Evolutionary conservation across 1,140 invertebrate species (phyloP), one percentile per base, ranked within the genome.

Genomic region (Lucilia sericata): DNA sequence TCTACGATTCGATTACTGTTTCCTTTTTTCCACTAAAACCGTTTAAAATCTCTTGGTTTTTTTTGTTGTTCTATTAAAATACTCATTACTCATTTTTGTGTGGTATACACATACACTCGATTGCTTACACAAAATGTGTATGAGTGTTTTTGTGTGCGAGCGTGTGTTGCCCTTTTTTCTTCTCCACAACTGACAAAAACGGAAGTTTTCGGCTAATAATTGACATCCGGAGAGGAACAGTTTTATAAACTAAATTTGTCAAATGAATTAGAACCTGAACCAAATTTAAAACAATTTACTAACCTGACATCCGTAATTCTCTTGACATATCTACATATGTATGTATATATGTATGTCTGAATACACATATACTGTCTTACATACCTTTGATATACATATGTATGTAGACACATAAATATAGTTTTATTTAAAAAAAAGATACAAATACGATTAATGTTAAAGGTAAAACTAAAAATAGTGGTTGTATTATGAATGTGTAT

Each of bases 141-240:
- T 76, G 34, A 2, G 10, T 4, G 30, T 30, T 36, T 55, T 5
- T 2, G 74, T 42, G 34, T 76, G 74, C 42, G n/a, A 42, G 74
- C 21, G 19, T 30, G 25, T 30, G 12, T 76, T 10, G 30, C 5
- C 19, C 25, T 30, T 70, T 70, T 70, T 70, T 70, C 8, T 70
- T 12, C 51, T 70, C 65, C n/a, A 21, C n/a, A 70, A 70, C 19
- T 70, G 65, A 70, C 65, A 70, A 70, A 60, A 70, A 36, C 74
- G 74, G 74, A 47, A 47, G 76, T 49, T 80, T 51, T 78, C 14
- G 65, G 65, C 65, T 70, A 70, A 70, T 70, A 70, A 70, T 70
- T 70, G 65, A 70, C 65, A 70, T 70, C 65, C 65, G 65, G 65
- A 70, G 65, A 70, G 65, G 19, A 70, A 70, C 21, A 70, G 65